Percentiles rank a stretch among this genome's conserved stretches.
phyloP scores from a whole-genome alignment of 2,888 invertebrate species.

The Toxonevra muliebris region DNA sequence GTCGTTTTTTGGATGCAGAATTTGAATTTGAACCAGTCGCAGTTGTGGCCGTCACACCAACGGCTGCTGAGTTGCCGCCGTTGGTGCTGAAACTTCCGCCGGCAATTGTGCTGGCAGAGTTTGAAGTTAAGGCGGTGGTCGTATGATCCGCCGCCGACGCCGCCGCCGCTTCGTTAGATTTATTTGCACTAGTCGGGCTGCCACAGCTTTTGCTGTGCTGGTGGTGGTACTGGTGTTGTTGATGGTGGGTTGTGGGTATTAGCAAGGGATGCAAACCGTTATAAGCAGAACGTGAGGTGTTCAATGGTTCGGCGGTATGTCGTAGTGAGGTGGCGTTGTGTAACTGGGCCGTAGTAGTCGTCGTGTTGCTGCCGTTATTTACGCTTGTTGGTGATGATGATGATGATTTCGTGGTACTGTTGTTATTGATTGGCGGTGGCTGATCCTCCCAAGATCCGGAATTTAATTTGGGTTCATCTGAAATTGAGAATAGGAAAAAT shows the following conservation, averaged over 20 bases:
- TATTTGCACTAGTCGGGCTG: constrained; percentile 36
- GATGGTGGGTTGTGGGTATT: constrained; percentile 44
- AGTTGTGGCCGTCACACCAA: constrained; percentile 40
- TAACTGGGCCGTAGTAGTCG: constrained; percentile 57
- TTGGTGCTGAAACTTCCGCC: constrained; percentile 61
- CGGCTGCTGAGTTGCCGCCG: constrained; percentile 54
- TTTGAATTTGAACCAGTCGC: constrained; percentile 42
- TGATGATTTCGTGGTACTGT: constrained; percentile 21
- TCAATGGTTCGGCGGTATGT: constrained; percentile 51
- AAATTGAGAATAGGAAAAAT: constrained; percentile 49
- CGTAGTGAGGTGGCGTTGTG: constrained; percentile 54
- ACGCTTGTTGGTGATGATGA: constrained; percentile 32
- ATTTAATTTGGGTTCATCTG: constrained; percentile 82
- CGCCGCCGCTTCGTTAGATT: constrained; percentile 36
- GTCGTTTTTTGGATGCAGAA: constrained; percentile 39
- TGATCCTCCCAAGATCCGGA: constrained; percentile 83
- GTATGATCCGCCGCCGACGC: constrained; percentile 32
- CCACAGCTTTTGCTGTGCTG: constrained; percentile 47
- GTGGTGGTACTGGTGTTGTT: constrained; percentile 48
- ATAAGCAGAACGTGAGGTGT: constrained; percentile 46
- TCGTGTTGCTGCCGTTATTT: constrained; percentile 49
- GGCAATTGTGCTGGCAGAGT: constrained; percentile 56
- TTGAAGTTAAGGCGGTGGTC: constrained; percentile 37
- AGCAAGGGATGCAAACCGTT: constrained; percentile 49
- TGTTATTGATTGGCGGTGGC: constrained; percentile 44